Percentiles rank a stretch among this genome's conserved stretches.
These are phyloP conservation scores for Brachirus orientalis DNA, from an alignment of 2,113 vertebrate genomes.

Conservation along the genomic window DNA sequence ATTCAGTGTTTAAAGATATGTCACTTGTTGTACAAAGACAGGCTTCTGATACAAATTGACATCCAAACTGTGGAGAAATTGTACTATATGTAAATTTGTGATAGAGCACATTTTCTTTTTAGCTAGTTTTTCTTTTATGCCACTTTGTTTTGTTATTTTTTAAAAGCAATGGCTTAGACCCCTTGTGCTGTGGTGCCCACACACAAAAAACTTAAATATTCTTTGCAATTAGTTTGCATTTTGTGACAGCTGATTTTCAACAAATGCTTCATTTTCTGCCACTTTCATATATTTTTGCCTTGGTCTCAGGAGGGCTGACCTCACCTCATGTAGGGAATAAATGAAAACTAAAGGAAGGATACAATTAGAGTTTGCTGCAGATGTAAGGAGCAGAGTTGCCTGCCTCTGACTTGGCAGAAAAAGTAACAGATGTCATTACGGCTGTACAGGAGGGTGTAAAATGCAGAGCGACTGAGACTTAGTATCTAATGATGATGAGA, in stretches of 20 bases:
- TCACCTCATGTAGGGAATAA: conserved; percentile 70
- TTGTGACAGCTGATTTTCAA: conserved; percentile 48
- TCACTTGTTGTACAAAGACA: conserved; percentile 1
- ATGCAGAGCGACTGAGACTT: conserved; percentile 41
- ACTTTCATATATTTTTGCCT: conserved; percentile 48
- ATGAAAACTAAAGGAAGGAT: conserved; percentile 69
- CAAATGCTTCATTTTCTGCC: conserved; percentile 52
- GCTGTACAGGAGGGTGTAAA: conserved; percentile 40
- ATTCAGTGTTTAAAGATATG: too few relatives aligned
- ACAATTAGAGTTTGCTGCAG: conserved; percentile 64
- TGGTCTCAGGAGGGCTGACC: too few relatives aligned
- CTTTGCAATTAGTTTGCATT: conserved; percentile 64
- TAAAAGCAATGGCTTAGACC: not conserved
- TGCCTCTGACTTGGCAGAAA: conserved; percentile 50
- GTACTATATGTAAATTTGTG: too few relatives aligned
- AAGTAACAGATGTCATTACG: conserved; percentile 69
- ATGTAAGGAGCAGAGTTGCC: conserved; percentile 38
- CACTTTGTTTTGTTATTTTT: not conserved
- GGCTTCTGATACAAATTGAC: not conserved
- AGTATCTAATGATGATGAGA: conserved; percentile 66
- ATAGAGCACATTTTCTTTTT: too few relatives aligned
- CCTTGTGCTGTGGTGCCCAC: not conserved
- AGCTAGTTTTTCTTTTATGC: not conserved
- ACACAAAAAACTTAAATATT: conserved; percentile 50
- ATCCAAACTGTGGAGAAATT: too few relatives aligned